Evolutionary conservation across 1,140 invertebrate genomes (phyloP).

Genomic region (Drosophila littoralis): DNA sequence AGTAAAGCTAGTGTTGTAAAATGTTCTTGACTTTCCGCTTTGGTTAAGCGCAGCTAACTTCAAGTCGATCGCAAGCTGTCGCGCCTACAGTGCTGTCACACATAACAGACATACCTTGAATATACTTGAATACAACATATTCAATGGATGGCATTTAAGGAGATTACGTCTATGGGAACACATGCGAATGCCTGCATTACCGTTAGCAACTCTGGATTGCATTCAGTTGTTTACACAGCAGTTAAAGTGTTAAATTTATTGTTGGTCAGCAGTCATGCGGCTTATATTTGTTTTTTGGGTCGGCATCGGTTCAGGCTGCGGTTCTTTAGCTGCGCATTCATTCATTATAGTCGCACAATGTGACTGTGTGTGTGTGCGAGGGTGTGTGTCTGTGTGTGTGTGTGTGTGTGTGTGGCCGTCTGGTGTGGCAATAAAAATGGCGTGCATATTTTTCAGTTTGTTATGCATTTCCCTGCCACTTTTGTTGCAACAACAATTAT

Average conservation of each 20-base stretch:
- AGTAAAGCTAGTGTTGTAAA: no score
- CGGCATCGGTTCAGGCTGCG: conserved; percentile 64
- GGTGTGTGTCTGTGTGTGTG: conserved; percentile 11
- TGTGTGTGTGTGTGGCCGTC: conserved; percentile 47
- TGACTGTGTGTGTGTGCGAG: conserved; percentile 3
- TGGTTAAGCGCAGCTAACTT: background rate
- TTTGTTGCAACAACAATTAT: conserved; percentile 79
- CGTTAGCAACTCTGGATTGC: conserved; percentile 28
- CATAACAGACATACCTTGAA: background rate
- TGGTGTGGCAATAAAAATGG: conserved; percentile 81
- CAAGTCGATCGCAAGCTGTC: background rate
- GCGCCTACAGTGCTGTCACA: background rate
- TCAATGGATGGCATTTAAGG: conserved; percentile 18
- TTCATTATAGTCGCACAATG: conserved; percentile 66
- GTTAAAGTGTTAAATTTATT: conserved; percentile 83
- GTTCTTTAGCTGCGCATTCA: conserved; percentile 78
- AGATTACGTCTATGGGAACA: conserved; percentile 35
- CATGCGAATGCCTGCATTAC: conserved; percentile 25
- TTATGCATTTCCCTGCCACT: conserved; percentile 78
- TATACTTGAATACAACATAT: background rate
- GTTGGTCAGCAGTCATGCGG: conserved; percentile 63
- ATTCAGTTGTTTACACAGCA: conserved; percentile 55
- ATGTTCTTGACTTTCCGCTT: no score
- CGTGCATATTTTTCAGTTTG: conserved; percentile 80
- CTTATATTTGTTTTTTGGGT: conserved; percentile 74